Evolutionary conservation across 2,113 vertebrate species (phyloP).

Genomic region (Scomber colias): DNA sequence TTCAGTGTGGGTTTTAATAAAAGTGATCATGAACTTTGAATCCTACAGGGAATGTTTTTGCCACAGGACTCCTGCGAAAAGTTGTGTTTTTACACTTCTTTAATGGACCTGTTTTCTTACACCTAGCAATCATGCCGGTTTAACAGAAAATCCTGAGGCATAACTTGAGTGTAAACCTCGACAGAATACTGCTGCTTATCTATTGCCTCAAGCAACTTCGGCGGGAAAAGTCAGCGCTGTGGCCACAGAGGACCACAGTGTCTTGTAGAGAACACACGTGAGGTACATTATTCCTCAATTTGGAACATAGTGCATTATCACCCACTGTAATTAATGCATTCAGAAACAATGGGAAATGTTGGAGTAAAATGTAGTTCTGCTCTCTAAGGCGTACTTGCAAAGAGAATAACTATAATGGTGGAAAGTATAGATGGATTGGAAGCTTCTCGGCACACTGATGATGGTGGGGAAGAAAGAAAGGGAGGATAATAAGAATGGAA

Average conservation of each 20-base stretch:
- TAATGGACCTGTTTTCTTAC: neutral
- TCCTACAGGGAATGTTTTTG: slow-evolving; percentile 8
- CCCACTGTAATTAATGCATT: slow-evolving; percentile 28
- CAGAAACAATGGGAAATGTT: neutral
- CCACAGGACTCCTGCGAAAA: neutral
- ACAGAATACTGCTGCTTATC: neutral
- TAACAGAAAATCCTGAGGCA: slow-evolving; percentile 5
- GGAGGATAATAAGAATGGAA: slow-evolving; percentile 7
- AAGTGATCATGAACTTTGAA: slow-evolving; percentile 26
- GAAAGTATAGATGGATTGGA: neutral
- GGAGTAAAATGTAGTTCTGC: slow-evolving; percentile 31
- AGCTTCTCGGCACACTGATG: neutral
- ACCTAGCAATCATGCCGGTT: neutral
- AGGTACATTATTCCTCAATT: slow-evolving; percentile 23
- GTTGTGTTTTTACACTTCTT: slow-evolving; percentile 7
- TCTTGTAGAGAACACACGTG: slow-evolving; percentile 19
- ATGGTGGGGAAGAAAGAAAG: slow-evolving; percentile 17
- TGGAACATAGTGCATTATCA: slow-evolving; percentile 25
- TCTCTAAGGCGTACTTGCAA: slow-evolving; percentile 15
- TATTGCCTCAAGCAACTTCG: slow-evolving; percentile 13
- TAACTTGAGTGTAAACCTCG: slow-evolving; percentile 5
- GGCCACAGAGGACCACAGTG: slow-evolving; percentile 15
- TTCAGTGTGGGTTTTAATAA: slow-evolving; percentile 45
- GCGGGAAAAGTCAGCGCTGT: neutral
- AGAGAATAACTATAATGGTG: slow-evolving; percentile 3